phyloP scores from a whole-genome alignment of 1,140 invertebrate genomes.

The Metaphire vulgaris region DNA sequence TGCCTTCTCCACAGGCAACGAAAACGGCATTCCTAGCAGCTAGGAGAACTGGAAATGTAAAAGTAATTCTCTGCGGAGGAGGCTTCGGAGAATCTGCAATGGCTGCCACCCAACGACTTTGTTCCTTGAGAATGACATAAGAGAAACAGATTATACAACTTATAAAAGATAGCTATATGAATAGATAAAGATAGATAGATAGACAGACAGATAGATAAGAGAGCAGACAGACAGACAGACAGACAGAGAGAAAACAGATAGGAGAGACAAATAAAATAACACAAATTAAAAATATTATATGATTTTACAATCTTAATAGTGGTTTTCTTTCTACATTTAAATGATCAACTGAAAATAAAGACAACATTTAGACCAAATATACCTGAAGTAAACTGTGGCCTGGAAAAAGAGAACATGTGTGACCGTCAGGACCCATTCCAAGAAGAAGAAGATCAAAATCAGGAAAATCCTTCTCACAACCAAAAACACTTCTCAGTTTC shows the following conservation, averaged over 20 bases:
- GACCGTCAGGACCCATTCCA: slow-evolving; percentile 96
- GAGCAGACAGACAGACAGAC: no score
- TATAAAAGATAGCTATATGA: no score
- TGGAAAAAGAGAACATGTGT: slow-evolving; percentile 96
- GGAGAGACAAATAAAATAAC: no score
- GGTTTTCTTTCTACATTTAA: not conserved
- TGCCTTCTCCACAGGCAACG: slow-evolving; percentile 71
- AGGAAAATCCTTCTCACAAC: slow-evolving; percentile 59
- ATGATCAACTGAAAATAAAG: no score
- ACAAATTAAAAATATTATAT: no score
- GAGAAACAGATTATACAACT: not conserved
- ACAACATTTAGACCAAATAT: not conserved
- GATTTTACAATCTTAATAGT: not conserved
- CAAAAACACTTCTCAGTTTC: slow-evolving; percentile 51
- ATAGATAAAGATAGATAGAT: no score
- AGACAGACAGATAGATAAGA: no score
- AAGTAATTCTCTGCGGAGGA: slow-evolving; percentile 78
- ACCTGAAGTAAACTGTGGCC: slow-evolving; percentile 60
- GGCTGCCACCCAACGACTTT: slow-evolving; percentile 65
- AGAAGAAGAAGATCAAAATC: slow-evolving; percentile 80
- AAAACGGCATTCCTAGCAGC: slow-evolving; percentile 76
- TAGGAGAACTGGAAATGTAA: slow-evolving; percentile 88
- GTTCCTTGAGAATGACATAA: slow-evolving; percentile 35
- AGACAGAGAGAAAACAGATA: no score
- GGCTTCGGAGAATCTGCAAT: slow-evolving; percentile 93